Base-by-base conservation (phyloP, 2,113 vertebrate species). In the Lepisosteus oculatus region DNA sequence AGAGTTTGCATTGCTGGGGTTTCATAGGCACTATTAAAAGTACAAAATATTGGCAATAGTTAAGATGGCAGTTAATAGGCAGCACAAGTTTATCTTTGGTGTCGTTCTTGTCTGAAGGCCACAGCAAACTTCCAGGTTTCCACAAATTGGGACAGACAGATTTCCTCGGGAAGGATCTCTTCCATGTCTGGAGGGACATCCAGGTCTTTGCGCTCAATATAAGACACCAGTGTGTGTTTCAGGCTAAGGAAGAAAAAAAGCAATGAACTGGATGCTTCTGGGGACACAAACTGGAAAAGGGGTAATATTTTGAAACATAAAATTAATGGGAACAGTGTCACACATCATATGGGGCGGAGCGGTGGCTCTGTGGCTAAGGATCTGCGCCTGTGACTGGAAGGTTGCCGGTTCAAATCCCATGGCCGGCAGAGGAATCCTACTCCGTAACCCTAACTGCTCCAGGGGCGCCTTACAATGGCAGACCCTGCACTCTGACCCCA, bases 51-150 rank as follows among this genome's bases (percentile, higher is more conserved):
- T 13, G n/a, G 57, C 57, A n/a, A 59, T 6, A 11, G 14, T 15
- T 2, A 11, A 59, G 11, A 5, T 59, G n/a, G 57, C 3, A 59
- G 57, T n/a, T 13, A 5, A 5, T 59, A 29, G 11, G 57, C 57
- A n/a, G 14, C 14, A 13, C 15, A 29, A 42, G 2, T 8, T 73
- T 69, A 82, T 77, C 80, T 84, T 70, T 85, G 87, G 29, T 61
- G 71, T 2, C 82, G 86, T 41, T 93, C 89, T 41, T 84, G 78
- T 61, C 90, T 96, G 80, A 94, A 89, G 13, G 29, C 0, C 0
- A 93, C 89, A 0, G 91, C 93, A 0, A 87, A 83, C 79, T 89
- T 95, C 97, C 97, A 99, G 0, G 92, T 89, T 1, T 90, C 87
- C 0, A 90, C 62, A 0, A 85, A 93, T 0, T 87, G 92, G 3